These are phyloP conservation scores for Nothura maculosa DNA, from an alignment of 2,797 vertebrate species.

Conservation along the genomic window DNA sequence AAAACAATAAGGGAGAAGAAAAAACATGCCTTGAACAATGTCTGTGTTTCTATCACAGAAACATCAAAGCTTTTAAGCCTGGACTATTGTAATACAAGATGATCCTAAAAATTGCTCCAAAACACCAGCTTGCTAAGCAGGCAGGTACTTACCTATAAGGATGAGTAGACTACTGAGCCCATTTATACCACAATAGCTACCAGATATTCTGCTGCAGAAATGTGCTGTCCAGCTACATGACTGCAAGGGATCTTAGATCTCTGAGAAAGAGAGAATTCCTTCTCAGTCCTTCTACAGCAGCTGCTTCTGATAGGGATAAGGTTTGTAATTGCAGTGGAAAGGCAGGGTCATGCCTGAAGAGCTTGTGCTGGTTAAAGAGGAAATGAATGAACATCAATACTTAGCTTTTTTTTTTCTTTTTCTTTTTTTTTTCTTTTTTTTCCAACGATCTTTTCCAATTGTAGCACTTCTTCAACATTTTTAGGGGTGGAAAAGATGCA, in stretches of 20 bases:
- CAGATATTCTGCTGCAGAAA: background rate
- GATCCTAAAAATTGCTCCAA: slow-evolving; percentile 3
- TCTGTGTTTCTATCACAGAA: background rate
- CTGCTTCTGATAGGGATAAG: background rate
- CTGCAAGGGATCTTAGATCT: background rate
- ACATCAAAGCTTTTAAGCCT: slow-evolving; percentile 34
- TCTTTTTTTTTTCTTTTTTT: no score
- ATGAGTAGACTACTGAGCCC: slow-evolving; percentile 1
- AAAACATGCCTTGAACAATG: background rate
- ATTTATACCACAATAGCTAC: slow-evolving; percentile 7
- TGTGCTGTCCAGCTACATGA: background rate
- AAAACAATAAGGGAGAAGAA: background rate
- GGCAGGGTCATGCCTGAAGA: background rate
- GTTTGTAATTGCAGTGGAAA: background rate
- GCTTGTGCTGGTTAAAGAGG: background rate
- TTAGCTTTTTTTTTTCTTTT: background rate
- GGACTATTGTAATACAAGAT: background rate
- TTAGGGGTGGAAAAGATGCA: background rate
- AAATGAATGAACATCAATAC: background rate
- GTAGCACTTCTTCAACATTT: background rate
- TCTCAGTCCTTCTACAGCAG: background rate
- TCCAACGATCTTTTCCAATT: background rate
- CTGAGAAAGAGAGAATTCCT: background rate
- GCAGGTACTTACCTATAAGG: slow-evolving; percentile 30
- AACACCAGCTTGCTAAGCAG: slow-evolving; percentile 29